Base-by-base conservation (phyloP, 2,797 vertebrate species). In the Discoglossus pictus region DNA sequence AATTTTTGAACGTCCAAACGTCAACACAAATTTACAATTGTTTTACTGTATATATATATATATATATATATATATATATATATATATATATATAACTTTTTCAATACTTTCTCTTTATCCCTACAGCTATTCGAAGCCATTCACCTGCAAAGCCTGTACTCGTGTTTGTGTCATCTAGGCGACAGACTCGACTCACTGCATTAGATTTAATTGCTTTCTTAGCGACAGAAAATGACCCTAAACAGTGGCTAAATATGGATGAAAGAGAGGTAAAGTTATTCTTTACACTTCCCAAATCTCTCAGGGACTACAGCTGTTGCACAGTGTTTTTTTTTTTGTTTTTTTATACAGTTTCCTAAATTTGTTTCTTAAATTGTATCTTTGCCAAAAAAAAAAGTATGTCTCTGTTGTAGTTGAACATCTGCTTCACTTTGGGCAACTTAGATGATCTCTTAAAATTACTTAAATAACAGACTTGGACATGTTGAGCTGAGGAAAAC, bases 191-290 rank as follows among this genome's bases (percentile, higher is more conserved):
- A 36, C 93, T 99, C 63, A 98, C 96, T 1, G 96, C 97, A 46
- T 86, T 99, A 77, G 96, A 98, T 73, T 87, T 99, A 73, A 99
- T 99, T 34, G 96, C 96, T 15, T 98, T 91, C 82, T 82, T 98
- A 74, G 96, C 96, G 63, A 96, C 94, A 0, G 96, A 98, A 76
- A 96, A 98, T 80, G 93, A 98, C 83, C 95, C 96, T 70, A 99
- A 98, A 65, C 96, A 99, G 67, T 99, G 96, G 97, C 86, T 99
- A 70, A 98, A 97, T 82, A 97, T 98, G 89, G 96, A 99, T 42
- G 96, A 99, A 85, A 88, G 92, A 89, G 94, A 97, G 91, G 97
- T 98, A 85, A 73, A 76, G 36, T 46, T 31, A 27, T 10, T 61
- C 16, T 6, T 24, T 31, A 31, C 27, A 9, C 11, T 60, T 47